Evolutionary conservation across 1,140 invertebrate genomes (phyloP).

Genomic region (Kradibia gibbosae): DNA sequence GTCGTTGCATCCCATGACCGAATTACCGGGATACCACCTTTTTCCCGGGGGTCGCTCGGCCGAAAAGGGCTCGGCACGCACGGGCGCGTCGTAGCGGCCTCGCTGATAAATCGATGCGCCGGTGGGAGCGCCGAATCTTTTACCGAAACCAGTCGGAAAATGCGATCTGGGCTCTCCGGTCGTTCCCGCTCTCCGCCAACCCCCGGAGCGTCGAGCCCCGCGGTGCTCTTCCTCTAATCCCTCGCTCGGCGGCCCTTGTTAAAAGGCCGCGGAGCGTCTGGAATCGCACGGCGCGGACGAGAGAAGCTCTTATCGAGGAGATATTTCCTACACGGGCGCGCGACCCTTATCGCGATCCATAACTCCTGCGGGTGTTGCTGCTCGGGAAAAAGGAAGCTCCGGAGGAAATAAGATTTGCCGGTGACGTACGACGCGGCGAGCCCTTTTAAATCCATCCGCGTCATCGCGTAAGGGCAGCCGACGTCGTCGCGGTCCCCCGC

Average conservation of each 20-base stretch:
- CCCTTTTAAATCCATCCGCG: not conserved
- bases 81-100: not conserved
- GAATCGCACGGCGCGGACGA: not conserved
- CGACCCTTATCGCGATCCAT: conserved; percentile 43
- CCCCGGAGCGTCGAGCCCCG: no score
- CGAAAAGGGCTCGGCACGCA: conserved; percentile 15
- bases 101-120: conserved; percentile 43
- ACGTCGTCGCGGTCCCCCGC: not conserved
- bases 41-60: conserved; percentile 32
- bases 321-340: conserved; percentile 29
- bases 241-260: conserved; percentile 37
- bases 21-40: conserved; percentile 70
- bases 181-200: no score
- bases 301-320: conserved; percentile 39
- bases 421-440: not conserved
- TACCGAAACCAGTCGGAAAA: conserved; percentile 1
- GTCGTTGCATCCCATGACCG: conserved; percentile 60
- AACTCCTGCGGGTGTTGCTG: not conserved
- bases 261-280: not conserved
- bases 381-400: conserved; percentile 1
- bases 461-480: not conserved
- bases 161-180: not conserved
- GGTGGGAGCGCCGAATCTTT: conserved; percentile 48
- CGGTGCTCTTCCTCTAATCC: not conserved
- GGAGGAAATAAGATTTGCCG: not conserved